Conservation (phyloP, 1,140 invertebrate species). For the Cepaea nemoralis region DNA sequence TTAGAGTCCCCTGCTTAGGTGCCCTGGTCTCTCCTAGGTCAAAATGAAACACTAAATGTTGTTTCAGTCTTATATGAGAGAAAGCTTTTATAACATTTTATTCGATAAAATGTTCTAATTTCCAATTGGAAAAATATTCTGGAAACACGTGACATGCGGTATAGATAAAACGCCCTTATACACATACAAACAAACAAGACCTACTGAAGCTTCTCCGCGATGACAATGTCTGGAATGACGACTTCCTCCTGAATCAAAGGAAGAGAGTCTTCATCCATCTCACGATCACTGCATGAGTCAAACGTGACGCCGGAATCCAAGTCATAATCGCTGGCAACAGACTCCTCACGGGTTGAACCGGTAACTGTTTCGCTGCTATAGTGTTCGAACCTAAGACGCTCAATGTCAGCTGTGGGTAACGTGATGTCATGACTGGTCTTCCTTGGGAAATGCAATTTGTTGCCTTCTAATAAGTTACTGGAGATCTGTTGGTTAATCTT, state of each 20-base stretch:
- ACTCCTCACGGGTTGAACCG: conserved; percentile 40
- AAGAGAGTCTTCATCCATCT: conserved; percentile 31
- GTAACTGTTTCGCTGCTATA: background rate
- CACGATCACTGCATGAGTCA: conserved; percentile 37
- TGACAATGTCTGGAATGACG: conserved; percentile 3
- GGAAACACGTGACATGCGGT: too few relatives aligned
- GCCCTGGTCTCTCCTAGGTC: too few relatives aligned
- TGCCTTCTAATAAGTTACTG: conserved; percentile 16
- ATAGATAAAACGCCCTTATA: too few relatives aligned
- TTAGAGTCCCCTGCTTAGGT: too few relatives aligned
- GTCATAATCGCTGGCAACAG: conserved; percentile 45
- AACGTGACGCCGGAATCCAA: conserved; percentile 42
- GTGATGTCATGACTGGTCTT: conserved; percentile 38
- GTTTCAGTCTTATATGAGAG: too few relatives aligned
- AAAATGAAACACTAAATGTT: too few relatives aligned
- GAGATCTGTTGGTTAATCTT: conserved; percentile 38
- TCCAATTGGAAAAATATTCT: too few relatives aligned
- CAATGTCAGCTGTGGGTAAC: background rate
- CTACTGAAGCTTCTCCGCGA: conserved; percentile 2
- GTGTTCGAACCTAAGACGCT: background rate
- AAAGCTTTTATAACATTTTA: too few relatives aligned
- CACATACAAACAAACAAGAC: too few relatives aligned
- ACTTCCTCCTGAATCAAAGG: conserved; percentile 36
- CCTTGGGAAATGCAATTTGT: conserved; percentile 27
- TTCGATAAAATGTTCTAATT: too few relatives aligned